These are phyloP conservation scores for Drosophila nr. fundita DNA, from an alignment of 2,888 invertebrate genomes.

Conservation along the genomic window DNA sequence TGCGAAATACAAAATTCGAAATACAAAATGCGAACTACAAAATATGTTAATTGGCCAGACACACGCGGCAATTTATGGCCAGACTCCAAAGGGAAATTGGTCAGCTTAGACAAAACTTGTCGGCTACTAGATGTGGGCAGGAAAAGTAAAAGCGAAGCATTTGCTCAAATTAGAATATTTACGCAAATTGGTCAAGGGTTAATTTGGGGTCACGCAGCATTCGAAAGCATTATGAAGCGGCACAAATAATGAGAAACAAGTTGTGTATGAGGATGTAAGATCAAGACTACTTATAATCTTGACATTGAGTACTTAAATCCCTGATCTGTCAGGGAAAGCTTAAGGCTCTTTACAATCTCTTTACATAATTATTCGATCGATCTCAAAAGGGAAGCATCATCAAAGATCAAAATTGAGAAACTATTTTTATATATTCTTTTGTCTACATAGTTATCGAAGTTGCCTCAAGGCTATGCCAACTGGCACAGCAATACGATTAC, in stretches of 20 bases:
- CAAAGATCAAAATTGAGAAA: constrained; percentile 15
- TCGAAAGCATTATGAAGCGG: constrained; percentile 18
- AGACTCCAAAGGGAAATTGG: constrained; percentile 45
- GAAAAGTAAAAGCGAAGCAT: constrained; percentile 54
- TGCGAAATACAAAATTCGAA: neutral
- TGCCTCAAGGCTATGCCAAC: constrained; percentile 39
- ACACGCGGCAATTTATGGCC: constrained; percentile 48
- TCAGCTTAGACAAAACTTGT: constrained; percentile 14
- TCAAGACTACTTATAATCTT: neutral
- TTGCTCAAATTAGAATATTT: constrained; percentile 45
- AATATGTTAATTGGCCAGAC: constrained; percentile 54
- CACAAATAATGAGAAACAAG: no score
- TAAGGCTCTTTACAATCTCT: neutral
- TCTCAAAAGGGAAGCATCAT: neutral
- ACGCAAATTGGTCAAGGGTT: constrained; percentile 10
- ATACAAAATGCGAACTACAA: constrained; percentile 18
- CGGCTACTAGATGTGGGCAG: constrained; percentile 37
- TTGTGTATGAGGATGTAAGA: neutral
- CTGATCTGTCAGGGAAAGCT: neutral
- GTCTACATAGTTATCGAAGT: constrained; percentile 26
- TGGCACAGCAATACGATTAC: constrained; percentile 54
- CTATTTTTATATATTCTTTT: constrained; percentile 35
- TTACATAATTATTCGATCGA: constrained; percentile 1
- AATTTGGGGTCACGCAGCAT: constrained; percentile 29
- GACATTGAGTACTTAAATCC: neutral